Evolutionary conservation across 2,797 vertebrate species (phyloP), one percentile per base, ranked within the genome.

Genomic region (Sphenodon punctatus): DNA sequence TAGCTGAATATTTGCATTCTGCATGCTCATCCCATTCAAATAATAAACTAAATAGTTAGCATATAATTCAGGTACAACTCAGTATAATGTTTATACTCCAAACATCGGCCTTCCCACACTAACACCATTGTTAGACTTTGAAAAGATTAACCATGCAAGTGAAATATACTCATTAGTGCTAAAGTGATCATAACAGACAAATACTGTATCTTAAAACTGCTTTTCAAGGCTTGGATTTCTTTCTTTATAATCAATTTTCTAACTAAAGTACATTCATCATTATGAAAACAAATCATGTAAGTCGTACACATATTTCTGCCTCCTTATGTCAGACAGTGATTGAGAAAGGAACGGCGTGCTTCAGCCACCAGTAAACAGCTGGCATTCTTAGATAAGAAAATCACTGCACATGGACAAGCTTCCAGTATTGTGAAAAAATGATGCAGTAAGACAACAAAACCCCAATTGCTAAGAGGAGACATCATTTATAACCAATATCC

Each of bases 351-450:
- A 93, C 89, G 94, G 93, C 86, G 82, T 91, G 92, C 93, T 94
- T 90, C 93, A 94, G 91, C 90, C 87, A 88, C 92, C 92, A 93
- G 88, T 93, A 94, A 94, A 92, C 95, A 96, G 93, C 95, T 96
- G 96, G 87, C 93, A 92, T 92, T 88, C 91, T 94, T 82, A 96
- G 96, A 96, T 96, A 96, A 96, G 95, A 78, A 94, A 95, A 94
- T 93, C 93, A 94, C 82, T 86, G 77, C 84, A 86, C 77, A 76
- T 34, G 49, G 94, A 90, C 93, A 94, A 86, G 92, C 79, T 93
- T 91, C 87, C 89, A 91, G 87, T 90, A 91, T 56, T 85, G 84
- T 86, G 84, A 80, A 90, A 92, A 94, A 92, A 93, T 91, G 82
- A 87, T 83, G 81, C 81, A 83, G 55, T 63, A 76, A 75, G 75